Evolutionary conservation across 2,888 invertebrate genomes (phyloP).

Genomic region (Branchipolynoe longqiensis): DNA sequence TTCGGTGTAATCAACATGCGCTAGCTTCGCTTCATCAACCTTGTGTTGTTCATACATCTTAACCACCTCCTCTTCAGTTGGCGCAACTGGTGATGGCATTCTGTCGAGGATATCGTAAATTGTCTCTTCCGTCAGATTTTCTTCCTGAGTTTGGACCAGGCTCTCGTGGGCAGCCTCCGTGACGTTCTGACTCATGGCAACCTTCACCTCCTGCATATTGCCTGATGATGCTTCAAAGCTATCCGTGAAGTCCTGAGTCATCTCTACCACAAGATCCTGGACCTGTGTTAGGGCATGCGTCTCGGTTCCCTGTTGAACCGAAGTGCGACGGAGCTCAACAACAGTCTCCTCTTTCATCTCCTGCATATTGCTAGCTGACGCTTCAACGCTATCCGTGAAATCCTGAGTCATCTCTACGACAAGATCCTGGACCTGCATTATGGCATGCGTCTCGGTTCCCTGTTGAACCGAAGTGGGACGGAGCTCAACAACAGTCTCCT

Average conservation of each 20-base stretch:
- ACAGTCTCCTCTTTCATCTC: slow-evolving; percentile 4
- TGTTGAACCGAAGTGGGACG: slow-evolving; percentile 59
- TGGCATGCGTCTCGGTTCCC: slow-evolving; percentile 34
- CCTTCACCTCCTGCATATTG: slow-evolving; percentile 15
- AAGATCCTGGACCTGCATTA: slow-evolving; percentile 43
- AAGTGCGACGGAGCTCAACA: slow-evolving; percentile 41
- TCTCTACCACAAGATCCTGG: slow-evolving; percentile 43
- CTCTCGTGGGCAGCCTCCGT: slow-evolving; percentile 60
- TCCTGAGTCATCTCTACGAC: slow-evolving; percentile 4
- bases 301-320: slow-evolving; percentile 3
- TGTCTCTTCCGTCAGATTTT: slow-evolving; percentile 64
- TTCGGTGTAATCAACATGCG: slow-evolving; percentile 51
- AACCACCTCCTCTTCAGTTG: slow-evolving; percentile 63
- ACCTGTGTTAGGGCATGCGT: slow-evolving; percentile 40
- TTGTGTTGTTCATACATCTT: slow-evolving; percentile 60
- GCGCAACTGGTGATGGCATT: slow-evolving; percentile 64
- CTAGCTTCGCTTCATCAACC: slow-evolving; percentile 9
- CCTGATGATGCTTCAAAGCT: background rate
- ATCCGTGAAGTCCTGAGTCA: slow-evolving; percentile 28
- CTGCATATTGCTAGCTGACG: slow-evolving; percentile 23
- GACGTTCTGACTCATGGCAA: slow-evolving; percentile 59
- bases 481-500: slow-evolving; percentile 56
- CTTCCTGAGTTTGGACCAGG: slow-evolving; percentile 59
- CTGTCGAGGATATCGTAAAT: slow-evolving; percentile 67
- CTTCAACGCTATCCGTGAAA: slow-evolving; percentile 17